Base-by-base conservation (phyloP, 2,113 vertebrate species). In the Indicator maculatus region DNA sequence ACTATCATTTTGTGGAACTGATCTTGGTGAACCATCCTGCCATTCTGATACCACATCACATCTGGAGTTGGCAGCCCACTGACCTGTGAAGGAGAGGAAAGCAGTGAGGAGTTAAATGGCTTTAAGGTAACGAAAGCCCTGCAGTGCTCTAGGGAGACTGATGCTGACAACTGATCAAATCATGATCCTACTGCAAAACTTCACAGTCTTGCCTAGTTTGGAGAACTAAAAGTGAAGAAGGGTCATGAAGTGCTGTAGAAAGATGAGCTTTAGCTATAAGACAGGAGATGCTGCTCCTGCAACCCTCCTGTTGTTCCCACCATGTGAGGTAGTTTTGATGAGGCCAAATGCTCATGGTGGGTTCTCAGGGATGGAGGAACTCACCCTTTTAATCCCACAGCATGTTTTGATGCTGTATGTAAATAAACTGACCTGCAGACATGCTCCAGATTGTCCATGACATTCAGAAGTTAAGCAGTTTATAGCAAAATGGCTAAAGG, bases 1-100 rank as follows among this genome's bases (percentile, higher is more conserved):
- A 99, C 99, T 90, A 99, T 97, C 99, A 99, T 99, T 98, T 99
- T 99, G 69, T 99, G 99, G 94, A 98, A 98, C 80, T 99, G 98
- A 56, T 99, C 99, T 19, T 98, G 98, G 19, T 99, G 98, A 63
- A 99, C 98, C 89, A 98, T 98, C 97, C 98, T 98, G 60, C 99
- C 98, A 5, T 99, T 99, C 96, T 99, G 97, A 92, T 99, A 99
- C 99, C 99, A 99, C 94, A 97, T 98, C 75, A 99, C 97, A 63
- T 99, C 99, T 41, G 99, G 99, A 26, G 98, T 98, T 0, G 99
- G 99, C 69, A 99, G 97, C 47, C 98, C 99, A 9, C 98, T 98
- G 7, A 99, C 99, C 99, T 99, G 97, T 20, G 50, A 85, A 74
- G 87, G 61, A 91, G 61, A 94, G n/a, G 72, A 18, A 81, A 70